Evolutionary conservation across 2,888 invertebrate species (phyloP).

Genomic region (Microdon myrmicae): DNA sequence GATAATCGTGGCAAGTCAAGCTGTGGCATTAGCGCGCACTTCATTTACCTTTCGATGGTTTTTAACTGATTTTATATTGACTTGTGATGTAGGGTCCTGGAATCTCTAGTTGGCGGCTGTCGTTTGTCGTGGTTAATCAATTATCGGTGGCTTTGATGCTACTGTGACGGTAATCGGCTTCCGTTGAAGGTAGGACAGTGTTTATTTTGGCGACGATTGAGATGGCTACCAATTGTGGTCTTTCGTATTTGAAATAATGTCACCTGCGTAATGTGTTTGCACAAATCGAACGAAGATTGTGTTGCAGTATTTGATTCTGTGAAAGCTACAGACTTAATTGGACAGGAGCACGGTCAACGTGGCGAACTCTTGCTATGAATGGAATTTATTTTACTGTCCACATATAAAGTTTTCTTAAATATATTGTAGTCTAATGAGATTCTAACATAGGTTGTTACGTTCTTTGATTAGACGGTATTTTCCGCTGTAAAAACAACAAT

Average conservation of each 20-base stretch:
- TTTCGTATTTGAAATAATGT: conserved; percentile 45
- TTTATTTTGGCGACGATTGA: conserved; percentile 39
- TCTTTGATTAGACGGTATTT: too few species aligned
- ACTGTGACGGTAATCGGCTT: conserved; percentile 38
- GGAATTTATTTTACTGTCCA: too few species aligned
- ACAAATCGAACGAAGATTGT: conserved; percentile 37
- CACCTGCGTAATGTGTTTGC: conserved; percentile 47
- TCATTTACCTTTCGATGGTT: conserved; percentile 50
- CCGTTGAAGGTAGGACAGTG: conserved; percentile 39
- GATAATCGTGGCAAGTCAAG: conserved; percentile 32
- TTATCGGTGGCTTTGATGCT: conserved; percentile 48
- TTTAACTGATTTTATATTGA: conserved; percentile 48
- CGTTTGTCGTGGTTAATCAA: conserved; percentile 49
- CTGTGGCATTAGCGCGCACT: conserved; percentile 46
- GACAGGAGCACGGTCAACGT: too few species aligned
- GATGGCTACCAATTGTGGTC: conserved; percentile 42
- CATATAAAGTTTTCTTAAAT: too few species aligned
- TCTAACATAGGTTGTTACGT: too few species aligned
- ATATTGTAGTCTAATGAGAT: too few species aligned
- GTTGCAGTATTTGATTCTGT: too few species aligned
- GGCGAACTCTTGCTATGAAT: too few species aligned
- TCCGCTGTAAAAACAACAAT: too few species aligned
- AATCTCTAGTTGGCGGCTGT: conserved; percentile 21
- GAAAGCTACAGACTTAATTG: too few species aligned
- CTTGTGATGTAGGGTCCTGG: conserved; percentile 19